phyloP scores from a whole-genome alignment of 2,888 invertebrate genomes.

The Anarsia innoxiella region DNA sequence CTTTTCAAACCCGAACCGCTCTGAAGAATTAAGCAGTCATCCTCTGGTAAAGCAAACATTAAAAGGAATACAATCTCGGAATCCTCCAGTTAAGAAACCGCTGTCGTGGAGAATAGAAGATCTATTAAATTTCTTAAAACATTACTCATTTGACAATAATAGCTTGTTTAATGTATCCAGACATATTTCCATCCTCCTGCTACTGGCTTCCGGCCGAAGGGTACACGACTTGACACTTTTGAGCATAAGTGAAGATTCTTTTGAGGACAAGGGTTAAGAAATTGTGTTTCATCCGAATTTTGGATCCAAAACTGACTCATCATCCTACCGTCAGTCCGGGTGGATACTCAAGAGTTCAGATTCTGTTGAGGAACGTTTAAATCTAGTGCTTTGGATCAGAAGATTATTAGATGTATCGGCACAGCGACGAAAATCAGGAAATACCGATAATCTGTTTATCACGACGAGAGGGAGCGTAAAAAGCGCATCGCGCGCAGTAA shows the following conservation, averaged over 20 bases:
- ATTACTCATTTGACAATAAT: too few species aligned
- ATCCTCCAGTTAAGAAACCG: slow-evolving; percentile 1
- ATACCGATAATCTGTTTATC: slow-evolving; percentile 3
- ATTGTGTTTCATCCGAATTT: slow-evolving; percentile 13
- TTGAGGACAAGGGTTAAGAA: too few species aligned
- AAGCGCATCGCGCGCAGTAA: slow-evolving; percentile 6
- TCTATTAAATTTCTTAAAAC: not conserved
- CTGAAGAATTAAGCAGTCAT: not conserved
- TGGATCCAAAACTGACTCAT: slow-evolving; percentile 23
- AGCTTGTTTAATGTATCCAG: too few species aligned
- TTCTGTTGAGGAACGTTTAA: too few species aligned
- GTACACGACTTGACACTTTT: slow-evolving; percentile 16
- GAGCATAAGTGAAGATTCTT: not conserved
- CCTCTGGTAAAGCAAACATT: not conserved
- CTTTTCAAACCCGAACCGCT: slow-evolving; percentile 8
- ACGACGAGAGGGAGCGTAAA: slow-evolving; percentile 7
- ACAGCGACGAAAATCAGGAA: not conserved
- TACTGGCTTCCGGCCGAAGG: slow-evolving; percentile 16
- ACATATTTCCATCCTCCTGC: too few species aligned
- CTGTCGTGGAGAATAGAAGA: not conserved
- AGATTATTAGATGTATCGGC: too few species aligned
- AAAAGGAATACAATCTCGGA: slow-evolving; percentile 1
- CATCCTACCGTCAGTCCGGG: too few species aligned
- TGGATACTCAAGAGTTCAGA: too few species aligned
- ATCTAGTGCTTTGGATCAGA: slow-evolving; percentile 4